phyloP scores from a whole-genome alignment of 1,140 invertebrate genomes.

The Meloidogyne hapla region DNA sequence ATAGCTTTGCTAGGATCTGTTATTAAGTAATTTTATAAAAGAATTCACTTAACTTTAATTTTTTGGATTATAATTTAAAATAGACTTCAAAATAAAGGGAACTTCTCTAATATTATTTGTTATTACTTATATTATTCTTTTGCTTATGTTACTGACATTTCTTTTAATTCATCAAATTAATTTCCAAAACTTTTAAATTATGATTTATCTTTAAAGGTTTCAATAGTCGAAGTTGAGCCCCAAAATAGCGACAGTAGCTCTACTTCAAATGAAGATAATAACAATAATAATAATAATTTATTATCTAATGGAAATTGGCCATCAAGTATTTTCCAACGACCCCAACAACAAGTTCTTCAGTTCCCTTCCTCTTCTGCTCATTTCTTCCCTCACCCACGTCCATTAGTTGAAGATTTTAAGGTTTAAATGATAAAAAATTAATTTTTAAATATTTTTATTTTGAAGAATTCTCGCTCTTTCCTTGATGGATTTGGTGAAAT shows the following conservation, averaged over 20 bases:
- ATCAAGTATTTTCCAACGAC: not conserved
- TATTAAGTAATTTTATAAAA: too few species aligned
- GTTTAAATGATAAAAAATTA: not conserved
- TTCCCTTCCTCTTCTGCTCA: constrained; percentile 23
- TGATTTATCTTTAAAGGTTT: not conserved
- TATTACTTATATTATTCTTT: too few species aligned
- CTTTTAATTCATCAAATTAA: too few species aligned
- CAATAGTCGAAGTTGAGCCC: constrained; percentile 51
- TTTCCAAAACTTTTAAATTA: constrained; percentile 1
- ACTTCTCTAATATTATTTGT: too few species aligned
- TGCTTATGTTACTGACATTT: too few species aligned
- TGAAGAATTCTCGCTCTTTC: constrained; percentile 40
- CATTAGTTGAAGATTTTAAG: constrained; percentile 29
- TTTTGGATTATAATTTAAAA: too few species aligned
- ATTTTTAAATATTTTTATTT: constrained; percentile 4
- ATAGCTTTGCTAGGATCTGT: too few species aligned
- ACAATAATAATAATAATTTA: constrained; percentile 10
- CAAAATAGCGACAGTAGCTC: constrained; percentile 24
- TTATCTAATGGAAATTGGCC: constrained; percentile 7
- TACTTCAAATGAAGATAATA: not conserved
- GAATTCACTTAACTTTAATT: too few species aligned
- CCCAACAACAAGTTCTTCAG: constrained; percentile 9
- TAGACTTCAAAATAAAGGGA: too few species aligned
- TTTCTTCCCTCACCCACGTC: constrained; percentile 27
- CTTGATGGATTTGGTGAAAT: constrained; percentile 50